phyloP scores from a whole-genome alignment of 2,888 invertebrate species.

The Aleiodes alternator region DNA sequence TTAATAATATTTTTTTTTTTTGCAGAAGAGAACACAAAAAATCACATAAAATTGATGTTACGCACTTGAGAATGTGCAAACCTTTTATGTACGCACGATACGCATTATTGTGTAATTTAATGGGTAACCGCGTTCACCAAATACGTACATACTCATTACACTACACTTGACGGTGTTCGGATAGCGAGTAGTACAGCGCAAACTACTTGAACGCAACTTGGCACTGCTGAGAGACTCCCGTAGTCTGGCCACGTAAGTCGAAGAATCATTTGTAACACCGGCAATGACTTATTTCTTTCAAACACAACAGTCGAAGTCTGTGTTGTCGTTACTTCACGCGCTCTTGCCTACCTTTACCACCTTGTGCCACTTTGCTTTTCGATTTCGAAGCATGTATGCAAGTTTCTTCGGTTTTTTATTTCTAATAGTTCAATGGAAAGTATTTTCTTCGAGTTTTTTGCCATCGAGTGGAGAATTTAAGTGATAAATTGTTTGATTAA shows the following conservation, averaged over 20 bases:
- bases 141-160: slow-evolving; percentile 39
- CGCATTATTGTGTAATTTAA: slow-evolving; percentile 30
- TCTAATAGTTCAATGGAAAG: too few relatives aligned
- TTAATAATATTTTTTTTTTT: background rate
- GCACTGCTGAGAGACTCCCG: slow-evolving; percentile 13
- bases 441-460: too few relatives aligned
- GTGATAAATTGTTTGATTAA: too few relatives aligned
- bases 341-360: background rate
- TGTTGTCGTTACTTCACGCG: background rate
- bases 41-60: slow-evolving; percentile 12
- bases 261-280: slow-evolving; percentile 49
- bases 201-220: background rate
- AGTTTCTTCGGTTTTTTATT: too few relatives aligned
- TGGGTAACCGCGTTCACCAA: slow-evolving; percentile 38
- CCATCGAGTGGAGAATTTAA: too few relatives aligned
- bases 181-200: slow-evolving; percentile 45
- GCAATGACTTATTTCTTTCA: slow-evolving; percentile 52
- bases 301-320: background rate
- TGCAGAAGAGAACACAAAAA: background rate
- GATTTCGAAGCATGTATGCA: too few relatives aligned
- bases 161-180: slow-evolving; percentile 53
- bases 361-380: background rate
- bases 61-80: too few relatives aligned
- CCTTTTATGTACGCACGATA: slow-evolving; percentile 1
- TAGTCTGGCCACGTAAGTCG: slow-evolving; percentile 49